Evolutionary conservation across 2,888 invertebrate genomes (phyloP), one percentile per base, ranked within the genome.

Genomic region (Polietes domitor): DNA sequence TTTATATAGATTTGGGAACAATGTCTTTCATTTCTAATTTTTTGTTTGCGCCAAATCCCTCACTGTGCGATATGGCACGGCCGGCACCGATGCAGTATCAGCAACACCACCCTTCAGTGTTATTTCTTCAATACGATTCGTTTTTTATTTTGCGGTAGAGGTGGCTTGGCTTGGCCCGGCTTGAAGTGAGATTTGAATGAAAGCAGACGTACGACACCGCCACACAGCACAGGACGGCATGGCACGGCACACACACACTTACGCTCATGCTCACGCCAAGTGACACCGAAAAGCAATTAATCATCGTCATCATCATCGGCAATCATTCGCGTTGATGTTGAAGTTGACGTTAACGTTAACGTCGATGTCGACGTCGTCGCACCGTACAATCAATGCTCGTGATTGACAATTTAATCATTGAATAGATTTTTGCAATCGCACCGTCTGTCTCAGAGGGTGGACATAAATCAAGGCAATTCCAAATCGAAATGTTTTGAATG

Each of bases 271-370:
- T 58, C 68, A 43, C 77, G 73, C 75, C 61, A 58, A 74, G 79
- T 86, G 86, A 85, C 86, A 85, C 77, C 83, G 24, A 82, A 78
- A 72, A 63, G 80, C 85, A 86, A 86, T 86, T 85, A 85, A 85
- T 86, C 86, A 86, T 86, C 84, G 78, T 86, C 80, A 83, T 68
- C 68, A 68, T 43, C 43, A 63, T 32, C 65, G 7, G 21, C 68
- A 68, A 61, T 61, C 61, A 61, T 61, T 61, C 26, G 58, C 55
- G 24, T 21, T 21, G 21, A 21, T 24, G 24, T 55, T 9, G 21
- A 4, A 17, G 37, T 65, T 10, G 41, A 41, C 65, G 41, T 63
- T n/a, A 32, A 10, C 26, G 63, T 63, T 63, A n/a, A 68, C 28
- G 68, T 68, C 68, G 63, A 63, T n/a, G n/a, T n/a, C 61, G 21